A percentile compares a stretch with the other conserved stretches of the same genome.
Conservation (phyloP, 2,888 invertebrate genomes). For the Apamea monoglypha region DNA sequence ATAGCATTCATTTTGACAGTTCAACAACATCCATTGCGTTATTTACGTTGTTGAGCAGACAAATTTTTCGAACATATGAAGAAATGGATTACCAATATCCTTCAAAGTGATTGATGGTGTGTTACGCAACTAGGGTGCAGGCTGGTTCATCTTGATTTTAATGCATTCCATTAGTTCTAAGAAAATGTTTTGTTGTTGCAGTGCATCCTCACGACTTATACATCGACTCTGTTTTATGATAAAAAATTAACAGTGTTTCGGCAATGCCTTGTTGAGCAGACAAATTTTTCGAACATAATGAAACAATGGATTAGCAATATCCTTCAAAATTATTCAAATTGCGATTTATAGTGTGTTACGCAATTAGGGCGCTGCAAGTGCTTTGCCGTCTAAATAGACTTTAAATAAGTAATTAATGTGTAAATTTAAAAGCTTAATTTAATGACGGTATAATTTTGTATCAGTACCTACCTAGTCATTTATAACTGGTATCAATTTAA, state of each 20-base stretch:
- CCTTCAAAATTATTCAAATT: no score
- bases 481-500: slow-evolving; percentile 33
- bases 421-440: slow-evolving; percentile 20
- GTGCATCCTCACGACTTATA: slow-evolving; percentile 87
- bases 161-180: neutral
- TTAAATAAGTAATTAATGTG: slow-evolving; percentile 5
- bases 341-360: no score
- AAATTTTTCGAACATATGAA: neutral
- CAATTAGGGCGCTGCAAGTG: no score
- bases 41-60: neutral
- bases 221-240: slow-evolving; percentile 86
- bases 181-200: slow-evolving; percentile 73
- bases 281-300: no score
- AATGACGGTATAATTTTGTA: neutral
- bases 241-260: slow-evolving; percentile 83
- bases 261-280: slow-evolving; percentile 87
- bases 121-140: neutral
- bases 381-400: neutral
- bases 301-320: no score
- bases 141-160: neutral
- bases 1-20: no score
- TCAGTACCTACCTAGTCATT: slow-evolving; percentile 4
- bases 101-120: neutral
- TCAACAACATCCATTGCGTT: neutral
- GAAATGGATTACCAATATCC: neutral